Conservation (phyloP, 2,797 vertebrate genomes). For the Carduelis carduelis region DNA sequence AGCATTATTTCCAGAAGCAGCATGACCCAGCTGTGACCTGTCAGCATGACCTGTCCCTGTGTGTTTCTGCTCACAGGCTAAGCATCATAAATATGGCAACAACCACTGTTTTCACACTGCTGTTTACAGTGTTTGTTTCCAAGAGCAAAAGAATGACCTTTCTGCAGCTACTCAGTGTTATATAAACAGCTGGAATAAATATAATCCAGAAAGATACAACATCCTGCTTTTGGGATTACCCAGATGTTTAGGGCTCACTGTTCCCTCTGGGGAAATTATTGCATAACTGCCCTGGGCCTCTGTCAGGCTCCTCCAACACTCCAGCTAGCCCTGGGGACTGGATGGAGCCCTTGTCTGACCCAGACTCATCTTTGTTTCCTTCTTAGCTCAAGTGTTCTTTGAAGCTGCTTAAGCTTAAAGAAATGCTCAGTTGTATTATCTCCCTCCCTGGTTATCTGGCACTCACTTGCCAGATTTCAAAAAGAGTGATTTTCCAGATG, state of each 20-base stretch:
- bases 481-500: background rate
- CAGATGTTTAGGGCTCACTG: background rate
- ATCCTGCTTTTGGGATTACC: slow-evolving; percentile 11
- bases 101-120: background rate
- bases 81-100: background rate
- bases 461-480: background rate
- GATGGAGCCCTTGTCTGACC: background rate
- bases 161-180: slow-evolving; percentile 6
- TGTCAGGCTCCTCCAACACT: background rate
- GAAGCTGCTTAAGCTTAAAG: background rate
- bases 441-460: background rate
- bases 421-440: background rate
- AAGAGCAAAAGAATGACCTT: background rate
- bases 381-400: background rate
- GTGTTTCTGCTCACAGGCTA: background rate
- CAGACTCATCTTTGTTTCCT: background rate
- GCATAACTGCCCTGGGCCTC: background rate
- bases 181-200: slow-evolving; percentile 22
- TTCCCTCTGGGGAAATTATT: background rate
- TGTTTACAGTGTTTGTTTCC: background rate
- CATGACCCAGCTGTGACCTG: background rate
- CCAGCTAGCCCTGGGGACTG: background rate
- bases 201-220: background rate
- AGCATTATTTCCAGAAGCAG: background rate
- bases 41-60: background rate